These are phyloP conservation scores for Corella eumyota DNA, from an alignment of 23 tunicate genomes.

Conservation along the genomic window DNA sequence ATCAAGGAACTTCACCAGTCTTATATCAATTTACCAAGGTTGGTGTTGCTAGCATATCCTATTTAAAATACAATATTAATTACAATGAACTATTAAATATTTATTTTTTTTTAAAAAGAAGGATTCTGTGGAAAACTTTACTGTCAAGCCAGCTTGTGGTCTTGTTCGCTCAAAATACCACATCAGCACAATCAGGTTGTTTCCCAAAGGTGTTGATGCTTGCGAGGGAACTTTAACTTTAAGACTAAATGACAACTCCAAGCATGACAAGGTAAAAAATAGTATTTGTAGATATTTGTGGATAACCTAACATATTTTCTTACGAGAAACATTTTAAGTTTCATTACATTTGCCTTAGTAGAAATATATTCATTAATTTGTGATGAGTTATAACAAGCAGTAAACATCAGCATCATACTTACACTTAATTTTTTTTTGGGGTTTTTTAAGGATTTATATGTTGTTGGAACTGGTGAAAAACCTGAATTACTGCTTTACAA, in stretches of 20 bases:
- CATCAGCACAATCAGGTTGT: slow-evolving; percentile 34
- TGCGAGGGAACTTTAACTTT: slow-evolving; percentile 25
- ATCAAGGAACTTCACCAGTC: slow-evolving; percentile 42
- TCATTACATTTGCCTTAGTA: too few relatives aligned
- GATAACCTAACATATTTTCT: too few relatives aligned
- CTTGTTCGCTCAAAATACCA: slow-evolving; percentile 24
- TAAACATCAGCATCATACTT: too few relatives aligned
- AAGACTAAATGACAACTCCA: slow-evolving; percentile 55
- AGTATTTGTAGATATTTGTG: too few relatives aligned
- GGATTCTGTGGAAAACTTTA: slow-evolving; percentile 8
- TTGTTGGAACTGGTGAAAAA: slow-evolving; percentile 75
- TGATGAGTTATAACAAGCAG: too few relatives aligned
- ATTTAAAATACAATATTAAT: too few relatives aligned
- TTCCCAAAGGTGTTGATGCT: slow-evolving; percentile 31
- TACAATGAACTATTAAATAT: too few relatives aligned
- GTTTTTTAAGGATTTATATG: slow-evolving; percentile 9
- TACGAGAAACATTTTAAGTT: too few relatives aligned
- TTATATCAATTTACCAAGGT: slow-evolving; percentile 64
- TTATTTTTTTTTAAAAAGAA: too few relatives aligned
- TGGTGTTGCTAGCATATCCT: too few relatives aligned
- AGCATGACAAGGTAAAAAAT: slow-evolving; percentile 59
- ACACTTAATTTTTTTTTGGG: too few relatives aligned
- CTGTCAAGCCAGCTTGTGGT: slow-evolving; percentile 59
- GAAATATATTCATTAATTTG: too few relatives aligned
- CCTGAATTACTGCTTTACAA: slow-evolving; percentile 69